Conservation (phyloP, 2,113 vertebrate species). For the Xyliphius kryptos region DNA sequence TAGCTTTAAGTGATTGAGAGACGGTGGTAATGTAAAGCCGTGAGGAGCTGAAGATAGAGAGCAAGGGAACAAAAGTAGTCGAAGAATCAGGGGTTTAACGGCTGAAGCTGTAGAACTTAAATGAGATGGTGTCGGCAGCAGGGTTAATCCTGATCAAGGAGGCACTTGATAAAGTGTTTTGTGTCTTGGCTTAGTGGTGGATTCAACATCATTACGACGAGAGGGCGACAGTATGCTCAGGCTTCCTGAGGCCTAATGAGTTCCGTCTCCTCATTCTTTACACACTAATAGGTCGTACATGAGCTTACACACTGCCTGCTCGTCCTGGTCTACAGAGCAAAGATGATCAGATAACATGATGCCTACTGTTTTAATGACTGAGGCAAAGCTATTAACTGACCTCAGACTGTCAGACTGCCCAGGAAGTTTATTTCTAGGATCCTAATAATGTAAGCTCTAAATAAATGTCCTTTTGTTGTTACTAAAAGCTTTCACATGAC, state of each 20-base stretch:
- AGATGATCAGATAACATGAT: not conserved
- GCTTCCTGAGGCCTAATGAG: constrained; percentile 56
- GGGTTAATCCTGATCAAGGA: constrained; percentile 49
- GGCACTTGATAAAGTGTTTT: constrained; percentile 53
- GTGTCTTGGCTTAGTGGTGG: constrained; percentile 39
- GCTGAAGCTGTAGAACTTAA: constrained; percentile 2
- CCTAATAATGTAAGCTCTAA: too few relatives aligned
- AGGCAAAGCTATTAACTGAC: not conserved
- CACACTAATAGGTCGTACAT: constrained; percentile 54
- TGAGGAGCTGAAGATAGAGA: not conserved
- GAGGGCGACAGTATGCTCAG: constrained; percentile 58
- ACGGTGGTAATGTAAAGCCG: not conserved
- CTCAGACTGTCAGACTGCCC: too few relatives aligned
- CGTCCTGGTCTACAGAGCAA: constrained; percentile 1
- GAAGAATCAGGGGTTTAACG: constrained; percentile 9
- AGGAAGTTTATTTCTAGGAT: too few relatives aligned
- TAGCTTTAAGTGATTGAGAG: constrained; percentile 5
- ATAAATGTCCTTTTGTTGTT: too few relatives aligned
- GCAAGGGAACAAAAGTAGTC: constrained; percentile 7
- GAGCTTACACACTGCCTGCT: constrained; percentile 14
- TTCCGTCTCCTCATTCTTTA: constrained; percentile 60
- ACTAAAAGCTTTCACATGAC: too few relatives aligned
- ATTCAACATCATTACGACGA: constrained; percentile 64
- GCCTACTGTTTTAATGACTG: not conserved
- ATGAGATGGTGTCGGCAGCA: constrained; percentile 47